Conservation (phyloP, 2,113 vertebrate species). For the Xiphophorus hellerii region DNA sequence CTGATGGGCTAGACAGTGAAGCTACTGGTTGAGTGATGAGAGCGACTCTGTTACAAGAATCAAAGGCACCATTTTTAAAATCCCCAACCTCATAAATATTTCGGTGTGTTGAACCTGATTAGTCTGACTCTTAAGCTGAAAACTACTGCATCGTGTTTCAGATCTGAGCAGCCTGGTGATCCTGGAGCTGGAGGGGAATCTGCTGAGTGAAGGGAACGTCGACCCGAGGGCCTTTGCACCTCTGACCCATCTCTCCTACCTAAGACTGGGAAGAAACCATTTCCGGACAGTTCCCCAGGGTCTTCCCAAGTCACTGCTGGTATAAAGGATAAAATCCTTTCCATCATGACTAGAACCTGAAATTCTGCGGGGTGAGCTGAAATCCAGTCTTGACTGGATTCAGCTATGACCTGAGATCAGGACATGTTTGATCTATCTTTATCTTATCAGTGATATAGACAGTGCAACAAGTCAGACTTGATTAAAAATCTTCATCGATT, state of each 20-base stretch:
- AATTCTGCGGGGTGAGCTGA: not conserved
- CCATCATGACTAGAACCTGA: not conserved
- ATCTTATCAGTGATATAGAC: too few relatives aligned
- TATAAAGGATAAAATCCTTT: constrained; percentile 50
- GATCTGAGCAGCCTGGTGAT: constrained; percentile 87
- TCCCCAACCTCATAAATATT: too few relatives aligned
- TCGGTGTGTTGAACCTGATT: not conserved
- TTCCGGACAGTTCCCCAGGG: constrained; percentile 93
- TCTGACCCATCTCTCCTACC: constrained; percentile 85
- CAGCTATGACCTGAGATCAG: too few relatives aligned
- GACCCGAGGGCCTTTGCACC: constrained; percentile 84
- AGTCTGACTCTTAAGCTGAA: not conserved
- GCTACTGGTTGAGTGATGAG: too few relatives aligned
- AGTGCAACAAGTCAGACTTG: too few relatives aligned
- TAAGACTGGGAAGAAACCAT: constrained; percentile 90
- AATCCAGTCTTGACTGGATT: too few relatives aligned
- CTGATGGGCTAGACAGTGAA: too few relatives aligned
- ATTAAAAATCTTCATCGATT: too few relatives aligned
- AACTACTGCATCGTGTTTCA: constrained; percentile 52
- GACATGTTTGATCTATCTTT: too few relatives aligned
- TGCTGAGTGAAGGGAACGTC: constrained; percentile 89
- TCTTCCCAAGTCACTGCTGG: constrained; percentile 89
- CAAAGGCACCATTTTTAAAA: too few relatives aligned
- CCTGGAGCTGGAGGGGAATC: constrained; percentile 93
- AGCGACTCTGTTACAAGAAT: too few relatives aligned